A percentile compares a stretch with the other conserved stretches of the same genome.
Conservation (phyloP, 2,888 invertebrate species). For the Dynastes hyllus region DNA sequence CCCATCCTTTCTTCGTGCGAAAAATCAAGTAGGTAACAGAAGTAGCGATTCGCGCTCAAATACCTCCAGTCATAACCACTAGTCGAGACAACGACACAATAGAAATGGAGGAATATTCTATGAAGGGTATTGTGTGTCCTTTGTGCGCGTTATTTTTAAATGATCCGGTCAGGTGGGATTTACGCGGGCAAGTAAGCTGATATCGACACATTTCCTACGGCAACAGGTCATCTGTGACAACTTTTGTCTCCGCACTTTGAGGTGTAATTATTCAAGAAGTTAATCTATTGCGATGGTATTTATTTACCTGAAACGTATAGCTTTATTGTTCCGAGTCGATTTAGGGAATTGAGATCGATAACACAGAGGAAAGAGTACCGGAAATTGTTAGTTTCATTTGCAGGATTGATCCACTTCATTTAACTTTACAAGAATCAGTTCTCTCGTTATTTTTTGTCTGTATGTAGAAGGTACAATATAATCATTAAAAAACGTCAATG, state of each 20-base stretch:
- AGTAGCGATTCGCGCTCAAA: constrained; percentile 14
- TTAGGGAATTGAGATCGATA: background rate
- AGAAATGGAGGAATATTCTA: background rate
- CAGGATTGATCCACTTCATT: too few species aligned
- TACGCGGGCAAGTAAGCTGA: constrained; percentile 19
- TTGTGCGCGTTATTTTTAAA: constrained; percentile 22
- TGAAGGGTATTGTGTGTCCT: background rate
- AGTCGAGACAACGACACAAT: background rate
- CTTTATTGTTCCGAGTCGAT: background rate
- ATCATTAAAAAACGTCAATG: too few species aligned
- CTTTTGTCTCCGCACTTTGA: background rate
- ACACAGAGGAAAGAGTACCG: too few species aligned
- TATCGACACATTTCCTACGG: constrained; percentile 4
- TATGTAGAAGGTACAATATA: too few species aligned
- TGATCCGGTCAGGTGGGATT: constrained; percentile 30
- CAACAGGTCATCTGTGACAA: constrained; percentile 17
- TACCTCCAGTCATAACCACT: constrained; percentile 16
- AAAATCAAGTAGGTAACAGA: constrained; percentile 20
- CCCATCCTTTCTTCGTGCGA: background rate
- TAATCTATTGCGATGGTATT: constrained; percentile 7
- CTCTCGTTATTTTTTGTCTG: too few species aligned
- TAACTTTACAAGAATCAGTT: too few species aligned
- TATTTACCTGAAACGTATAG: background rate
- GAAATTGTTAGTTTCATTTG: too few species aligned
- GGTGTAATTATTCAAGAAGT: constrained; percentile 2